Percentiles rank a stretch among this genome's conserved stretches.
Conservation (phyloP, 2,113 vertebrate species). For the Elgaria multicarinata region DNA sequence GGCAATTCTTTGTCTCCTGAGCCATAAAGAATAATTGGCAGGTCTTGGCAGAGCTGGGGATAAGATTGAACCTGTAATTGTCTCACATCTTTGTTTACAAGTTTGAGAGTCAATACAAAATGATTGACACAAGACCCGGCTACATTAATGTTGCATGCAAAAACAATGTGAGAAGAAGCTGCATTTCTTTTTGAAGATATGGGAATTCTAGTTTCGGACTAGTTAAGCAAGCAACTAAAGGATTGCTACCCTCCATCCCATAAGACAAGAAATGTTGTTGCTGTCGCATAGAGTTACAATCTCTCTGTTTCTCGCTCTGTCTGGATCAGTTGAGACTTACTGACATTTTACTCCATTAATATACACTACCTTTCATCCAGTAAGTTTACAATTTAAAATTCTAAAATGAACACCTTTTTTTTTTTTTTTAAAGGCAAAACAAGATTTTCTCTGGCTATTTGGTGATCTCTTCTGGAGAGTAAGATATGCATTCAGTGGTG, state of each 20-base stretch:
- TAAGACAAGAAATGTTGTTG: not conserved
- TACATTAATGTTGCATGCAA: conserved; percentile 42
- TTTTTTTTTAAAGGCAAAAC: too few relatives aligned
- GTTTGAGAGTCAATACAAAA: conserved; percentile 59
- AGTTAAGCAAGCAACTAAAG: not conserved
- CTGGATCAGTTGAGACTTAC: not conserved
- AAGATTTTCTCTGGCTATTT: not conserved
- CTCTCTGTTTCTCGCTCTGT: not conserved
- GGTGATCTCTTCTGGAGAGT: not conserved
- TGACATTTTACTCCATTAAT: not conserved
- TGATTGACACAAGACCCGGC: conserved; percentile 45
- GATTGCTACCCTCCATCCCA: not conserved
- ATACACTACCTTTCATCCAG: not conserved
- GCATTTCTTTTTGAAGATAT: not conserved
- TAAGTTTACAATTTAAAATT: not conserved
- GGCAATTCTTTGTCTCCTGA: conserved; percentile 35
- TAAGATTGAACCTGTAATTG: conserved; percentile 61
- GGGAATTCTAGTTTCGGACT: not conserved
- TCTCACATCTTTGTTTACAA: conserved; percentile 44
- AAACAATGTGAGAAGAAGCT: not conserved
- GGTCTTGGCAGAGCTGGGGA: conserved; percentile 54
- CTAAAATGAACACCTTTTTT: too few relatives aligned
- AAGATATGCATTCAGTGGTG: not conserved
- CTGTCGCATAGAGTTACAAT: not conserved
- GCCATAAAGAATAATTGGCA: conserved; percentile 55